Base-by-base conservation (phyloP, 92 coral and sea anemone genomes). In the Micromussa lordhowensis region DNA sequence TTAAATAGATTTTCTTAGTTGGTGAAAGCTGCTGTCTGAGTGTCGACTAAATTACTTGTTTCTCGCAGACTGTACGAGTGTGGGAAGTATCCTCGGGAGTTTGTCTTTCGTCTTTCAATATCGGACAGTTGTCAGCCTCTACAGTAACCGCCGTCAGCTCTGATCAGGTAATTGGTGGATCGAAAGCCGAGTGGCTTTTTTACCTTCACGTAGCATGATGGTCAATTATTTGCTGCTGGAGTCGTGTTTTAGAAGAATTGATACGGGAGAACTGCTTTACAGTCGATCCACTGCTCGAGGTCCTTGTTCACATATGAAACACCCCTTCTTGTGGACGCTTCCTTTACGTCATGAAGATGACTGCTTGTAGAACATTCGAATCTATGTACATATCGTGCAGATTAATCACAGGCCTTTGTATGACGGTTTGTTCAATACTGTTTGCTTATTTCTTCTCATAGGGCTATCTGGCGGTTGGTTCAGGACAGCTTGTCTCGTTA, bases 91-190 rank as follows among this genome's bases (percentile, higher is more conserved):
- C 85, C 5, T 81, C 93, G 17, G 99, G 99, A 29, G 87, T 90
- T 85, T 98, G 98, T 89, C 90, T 94, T 54, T 93, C 96, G 59
- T 84, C 89, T 31, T 90, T 98, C 48, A 79, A 92, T 79, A 87
- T 95, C 83, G 98, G 98, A 21, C 94, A 84, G 55, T 87, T 93
- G 22, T 87, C 88, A 26, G 96, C 87, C 31, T 85, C 95, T n/a
- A 96, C 98, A 1, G 94, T 97, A 19, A 95, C 99, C 1, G 90
- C 98, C 12, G 88, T 97, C 34, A 94, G 99, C 85, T 96, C 84
- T 75, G 95, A 94, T 70, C 96, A 93, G 96, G 98, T 95, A 91
- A 55, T 75, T 63, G 68, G 40, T 26, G 32, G 68, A 26, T 66
- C 3, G 71, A 2, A 12, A 24, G 13, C 69, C 38, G 4, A 5